Evolutionary conservation across 2,113 vertebrate species (phyloP).

Genomic region (Nipponia nippon): DNA sequence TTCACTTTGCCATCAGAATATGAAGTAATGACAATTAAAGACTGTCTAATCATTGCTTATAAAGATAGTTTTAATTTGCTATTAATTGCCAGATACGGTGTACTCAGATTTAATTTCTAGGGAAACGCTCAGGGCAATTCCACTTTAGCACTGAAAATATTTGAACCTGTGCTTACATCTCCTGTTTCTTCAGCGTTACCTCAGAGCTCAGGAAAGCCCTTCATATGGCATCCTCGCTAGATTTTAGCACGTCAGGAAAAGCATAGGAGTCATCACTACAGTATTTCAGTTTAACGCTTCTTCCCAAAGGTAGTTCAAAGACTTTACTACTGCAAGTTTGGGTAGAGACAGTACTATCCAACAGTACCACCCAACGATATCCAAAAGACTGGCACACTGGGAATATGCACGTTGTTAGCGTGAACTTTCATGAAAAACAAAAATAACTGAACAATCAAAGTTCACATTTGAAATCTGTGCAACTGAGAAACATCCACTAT

Average conservation of each 20-base stretch:
- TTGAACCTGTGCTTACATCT: background rate
- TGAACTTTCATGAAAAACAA: background rate
- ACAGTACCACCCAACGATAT: background rate
- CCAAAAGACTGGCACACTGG: background rate
- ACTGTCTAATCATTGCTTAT: background rate
- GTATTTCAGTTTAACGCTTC: background rate
- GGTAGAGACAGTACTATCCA: background rate
- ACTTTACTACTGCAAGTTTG: background rate
- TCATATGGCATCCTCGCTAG: background rate
- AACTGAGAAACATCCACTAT: background rate
- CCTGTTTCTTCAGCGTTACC: background rate
- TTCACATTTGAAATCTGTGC: background rate
- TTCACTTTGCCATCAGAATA: background rate
- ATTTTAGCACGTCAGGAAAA: background rate
- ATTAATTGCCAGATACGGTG: background rate
- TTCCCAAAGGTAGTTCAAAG: background rate
- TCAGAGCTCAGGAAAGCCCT: background rate
- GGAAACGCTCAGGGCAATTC: background rate
- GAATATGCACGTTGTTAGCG: background rate
- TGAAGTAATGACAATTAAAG: slow-evolving; percentile 4
- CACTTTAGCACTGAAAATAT: background rate
- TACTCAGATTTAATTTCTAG: background rate
- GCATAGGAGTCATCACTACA: background rate
- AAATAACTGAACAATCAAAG: background rate
- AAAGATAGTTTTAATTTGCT: background rate